phyloP scores from a whole-genome alignment of 2,888 invertebrate genomes.

The Hydropsyche betteni region DNA sequence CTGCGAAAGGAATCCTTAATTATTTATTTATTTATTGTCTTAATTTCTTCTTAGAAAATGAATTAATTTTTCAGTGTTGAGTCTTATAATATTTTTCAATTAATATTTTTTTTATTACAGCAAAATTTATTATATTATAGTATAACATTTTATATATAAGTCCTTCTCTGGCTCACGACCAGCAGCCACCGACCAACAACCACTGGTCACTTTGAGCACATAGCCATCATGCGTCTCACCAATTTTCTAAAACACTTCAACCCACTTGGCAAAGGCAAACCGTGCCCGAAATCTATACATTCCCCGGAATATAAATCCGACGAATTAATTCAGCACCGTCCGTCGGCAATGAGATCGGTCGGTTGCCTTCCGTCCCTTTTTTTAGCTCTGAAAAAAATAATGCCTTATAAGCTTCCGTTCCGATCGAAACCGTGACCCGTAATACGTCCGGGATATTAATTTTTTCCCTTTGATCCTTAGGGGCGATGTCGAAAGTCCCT shows the following conservation, averaged over 20 bases:
- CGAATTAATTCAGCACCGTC: conserved; percentile 17
- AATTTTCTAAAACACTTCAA: background rate
- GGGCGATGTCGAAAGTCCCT: background rate
- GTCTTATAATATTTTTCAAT: no score
- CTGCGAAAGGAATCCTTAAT: no score
- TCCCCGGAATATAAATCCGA: conserved; percentile 4
- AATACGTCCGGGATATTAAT: conserved; percentile 7
- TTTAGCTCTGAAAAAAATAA: background rate
- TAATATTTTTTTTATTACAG: no score
- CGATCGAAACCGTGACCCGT: conserved; percentile 2
- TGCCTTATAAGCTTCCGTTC: conserved; percentile 8
- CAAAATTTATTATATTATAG: no score
- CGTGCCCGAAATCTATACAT: background rate
- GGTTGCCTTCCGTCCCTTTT: background rate
- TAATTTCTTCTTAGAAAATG: no score
- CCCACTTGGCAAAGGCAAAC: background rate
- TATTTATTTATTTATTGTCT: no score
- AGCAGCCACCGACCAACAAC: no score
- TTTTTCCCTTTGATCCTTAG: conserved; percentile 18
- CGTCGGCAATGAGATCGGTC: background rate
- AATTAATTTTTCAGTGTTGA: no score
- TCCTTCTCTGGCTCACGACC: no score
- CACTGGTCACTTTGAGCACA: no score
- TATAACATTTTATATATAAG: no score
- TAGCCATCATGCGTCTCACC: background rate